Base-by-base conservation (phyloP, 2,888 invertebrate species). In the Ophonus ardosiacus region DNA sequence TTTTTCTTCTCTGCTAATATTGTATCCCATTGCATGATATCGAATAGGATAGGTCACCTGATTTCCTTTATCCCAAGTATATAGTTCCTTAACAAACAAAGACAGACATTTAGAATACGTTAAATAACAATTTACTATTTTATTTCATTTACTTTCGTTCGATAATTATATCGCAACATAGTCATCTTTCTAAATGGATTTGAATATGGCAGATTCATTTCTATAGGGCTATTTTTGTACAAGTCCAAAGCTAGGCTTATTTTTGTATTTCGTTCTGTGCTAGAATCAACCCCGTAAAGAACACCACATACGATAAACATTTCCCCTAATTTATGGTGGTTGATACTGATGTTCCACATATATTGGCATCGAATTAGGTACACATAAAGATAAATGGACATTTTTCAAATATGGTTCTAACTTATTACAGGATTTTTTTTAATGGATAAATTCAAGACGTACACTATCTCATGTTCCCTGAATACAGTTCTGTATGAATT, bases 281-380 rank as follows among this genome's bases (percentile, higher is more conserved):
- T 95, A 80, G 97, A 97, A 90, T 98, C 97, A 43, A 99, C 94
- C 0, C 97, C 98, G 91, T 99, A 99, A 17, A 99, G 92, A 7
- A 99, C 97, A 0, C 99, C 99, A 89, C 99, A 99, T 1, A 97
- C 97, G 88, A 99, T 96, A 90, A 99, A 99, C 96, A 98, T 98
- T 92, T 99, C 99, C 0, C 98, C 98, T 43, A 97, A 96, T 91
- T 96, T 96, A 89, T 95, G 96, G 90, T 98, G 97, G 90, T 96
- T 96, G 85, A 97, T 92, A 51, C 96, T 97, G 86, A 98, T 96
- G 89, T 98, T 97, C 96, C 97, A 98, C 81, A 95, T 95, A 90
- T 96, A 96, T 88, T 96, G 94, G 51, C 5, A 15, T 1, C 15
- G 5, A 59, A 15, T 15, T 43, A 43, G 43, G 2, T 43, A 43